Percentiles rank a stretch among this genome's conserved stretches.
phyloP scores from a whole-genome alignment of 2,113 vertebrate genomes.

The Tupaia chinensis region DNA sequence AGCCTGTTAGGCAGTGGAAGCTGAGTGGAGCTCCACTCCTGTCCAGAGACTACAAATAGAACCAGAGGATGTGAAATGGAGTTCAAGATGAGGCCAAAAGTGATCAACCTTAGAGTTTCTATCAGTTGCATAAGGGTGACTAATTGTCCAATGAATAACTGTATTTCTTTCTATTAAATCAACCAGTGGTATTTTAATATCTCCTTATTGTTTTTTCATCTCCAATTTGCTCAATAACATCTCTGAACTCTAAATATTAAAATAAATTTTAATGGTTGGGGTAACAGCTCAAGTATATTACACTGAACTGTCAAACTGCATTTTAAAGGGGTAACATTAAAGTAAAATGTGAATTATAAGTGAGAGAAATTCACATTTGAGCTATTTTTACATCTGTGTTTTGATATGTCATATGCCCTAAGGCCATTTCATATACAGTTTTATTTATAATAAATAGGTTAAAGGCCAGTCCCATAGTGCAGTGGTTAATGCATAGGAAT shows the following conservation, averaged over 20 bases:
- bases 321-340: conserved; percentile 52
- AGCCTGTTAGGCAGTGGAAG: not conserved
- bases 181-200: conserved; percentile 14
- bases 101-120: not conserved
- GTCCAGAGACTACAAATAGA: not conserved
- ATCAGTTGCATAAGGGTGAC: not conserved
- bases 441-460: conserved; percentile 34
- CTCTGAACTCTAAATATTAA: conserved; percentile 44
- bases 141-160: not conserved
- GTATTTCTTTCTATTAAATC: not conserved
- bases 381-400: conserved; percentile 25
- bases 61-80: not conserved
- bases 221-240: not conserved
- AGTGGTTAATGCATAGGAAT: too few species aligned
- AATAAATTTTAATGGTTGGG: conserved; percentile 27
- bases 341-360: conserved; percentile 64
- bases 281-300: not conserved
- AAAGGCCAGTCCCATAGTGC: too few species aligned
- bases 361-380: conserved; percentile 36
- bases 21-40: not conserved
- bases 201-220: conserved; percentile 10
- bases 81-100: not conserved
- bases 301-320: not conserved
- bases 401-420: conserved; percentile 1
- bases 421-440: not conserved